Evolutionary conservation across 64 coral and sea anemone genomes (phyloP).

Genomic region (Astreopora myriophthalma): DNA sequence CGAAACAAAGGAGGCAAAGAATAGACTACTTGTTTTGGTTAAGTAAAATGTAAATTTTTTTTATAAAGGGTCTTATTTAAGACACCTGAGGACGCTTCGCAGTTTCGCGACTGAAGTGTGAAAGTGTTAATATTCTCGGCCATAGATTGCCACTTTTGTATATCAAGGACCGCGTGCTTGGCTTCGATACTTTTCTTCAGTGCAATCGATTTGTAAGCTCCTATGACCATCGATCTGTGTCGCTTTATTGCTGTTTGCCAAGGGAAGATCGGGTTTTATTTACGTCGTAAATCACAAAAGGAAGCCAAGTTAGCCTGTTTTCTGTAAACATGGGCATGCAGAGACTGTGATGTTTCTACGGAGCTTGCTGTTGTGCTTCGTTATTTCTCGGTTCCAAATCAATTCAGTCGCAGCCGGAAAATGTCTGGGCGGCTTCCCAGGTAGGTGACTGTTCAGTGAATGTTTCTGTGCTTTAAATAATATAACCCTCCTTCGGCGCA

Average conservation of each 20-base stretch:
- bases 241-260: slow-evolving; percentile 32
- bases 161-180: not conserved
- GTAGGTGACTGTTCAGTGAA: not conserved
- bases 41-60: slow-evolving; percentile 22
- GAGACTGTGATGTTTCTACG: not conserved
- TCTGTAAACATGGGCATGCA: not conserved
- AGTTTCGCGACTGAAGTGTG: not conserved
- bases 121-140: not conserved
- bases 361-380: not conserved
- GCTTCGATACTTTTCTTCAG: not conserved
- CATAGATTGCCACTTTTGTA: too few species aligned
- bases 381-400: not conserved
- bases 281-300: not conserved
- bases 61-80: not conserved
- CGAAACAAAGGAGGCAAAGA: not conserved
- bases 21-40: slow-evolving; percentile 1
- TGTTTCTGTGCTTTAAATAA: not conserved
- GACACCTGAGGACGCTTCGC: not conserved
- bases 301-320: not conserved
- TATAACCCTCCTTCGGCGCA: not conserved
- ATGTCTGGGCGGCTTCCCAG: not conserved
- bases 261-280: not conserved
- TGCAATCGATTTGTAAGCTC: not conserved
- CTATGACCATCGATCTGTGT: not conserved
- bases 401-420: not conserved